Evolutionary conservation across 1,140 invertebrate genomes (phyloP).

Genomic region (Drosophila pseudoananassae): DNA sequence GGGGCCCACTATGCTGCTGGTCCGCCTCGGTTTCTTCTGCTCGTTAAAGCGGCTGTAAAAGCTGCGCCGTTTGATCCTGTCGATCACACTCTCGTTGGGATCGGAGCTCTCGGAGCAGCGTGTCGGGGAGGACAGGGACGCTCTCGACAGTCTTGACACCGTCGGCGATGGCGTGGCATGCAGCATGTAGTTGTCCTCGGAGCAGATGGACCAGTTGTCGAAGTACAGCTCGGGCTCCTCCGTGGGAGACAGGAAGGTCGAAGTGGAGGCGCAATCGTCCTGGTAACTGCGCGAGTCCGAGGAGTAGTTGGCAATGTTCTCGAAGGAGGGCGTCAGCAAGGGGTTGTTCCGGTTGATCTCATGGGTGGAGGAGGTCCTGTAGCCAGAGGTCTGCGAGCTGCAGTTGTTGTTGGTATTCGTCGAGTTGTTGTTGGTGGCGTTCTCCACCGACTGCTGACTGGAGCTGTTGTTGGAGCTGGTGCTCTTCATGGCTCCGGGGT

Average conservation of each 20-base stretch:
- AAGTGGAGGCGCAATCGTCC: slow-evolving; percentile 82
- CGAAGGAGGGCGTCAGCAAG: slow-evolving; percentile 77
- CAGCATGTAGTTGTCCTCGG: slow-evolving; percentile 85
- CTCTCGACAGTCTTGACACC: slow-evolving; percentile 85
- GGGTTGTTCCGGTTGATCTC: slow-evolving; percentile 83
- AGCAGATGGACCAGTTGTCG: slow-evolving; percentile 89
- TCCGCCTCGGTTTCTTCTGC: slow-evolving; percentile 88
- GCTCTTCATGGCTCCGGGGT: slow-evolving; percentile 68
- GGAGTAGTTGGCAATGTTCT: slow-evolving; percentile 83
- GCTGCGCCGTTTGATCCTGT: slow-evolving; percentile 93
- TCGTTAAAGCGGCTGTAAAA: slow-evolving; percentile 95
- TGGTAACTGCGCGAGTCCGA: slow-evolving; percentile 80
- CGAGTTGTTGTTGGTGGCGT: slow-evolving; percentile 71
- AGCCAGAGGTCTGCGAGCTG: slow-evolving; percentile 76
- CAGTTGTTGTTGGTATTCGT: slow-evolving; percentile 72
- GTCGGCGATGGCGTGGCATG: slow-evolving; percentile 80
- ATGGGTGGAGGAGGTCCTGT: slow-evolving; percentile 84
- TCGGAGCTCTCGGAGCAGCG: slow-evolving; percentile 81
- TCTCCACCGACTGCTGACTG: slow-evolving; percentile 68
- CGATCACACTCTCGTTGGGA: slow-evolving; percentile 90
- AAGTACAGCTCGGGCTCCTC: slow-evolving; percentile 87
- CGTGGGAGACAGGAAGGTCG: slow-evolving; percentile 86
- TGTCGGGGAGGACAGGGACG: slow-evolving; percentile 75
- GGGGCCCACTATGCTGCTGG: slow-evolving; percentile 86
- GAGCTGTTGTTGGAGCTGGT: slow-evolving; percentile 75